Conservation (phyloP, 2,888 invertebrate genomes). For the Pemphredon lugubris region DNA sequence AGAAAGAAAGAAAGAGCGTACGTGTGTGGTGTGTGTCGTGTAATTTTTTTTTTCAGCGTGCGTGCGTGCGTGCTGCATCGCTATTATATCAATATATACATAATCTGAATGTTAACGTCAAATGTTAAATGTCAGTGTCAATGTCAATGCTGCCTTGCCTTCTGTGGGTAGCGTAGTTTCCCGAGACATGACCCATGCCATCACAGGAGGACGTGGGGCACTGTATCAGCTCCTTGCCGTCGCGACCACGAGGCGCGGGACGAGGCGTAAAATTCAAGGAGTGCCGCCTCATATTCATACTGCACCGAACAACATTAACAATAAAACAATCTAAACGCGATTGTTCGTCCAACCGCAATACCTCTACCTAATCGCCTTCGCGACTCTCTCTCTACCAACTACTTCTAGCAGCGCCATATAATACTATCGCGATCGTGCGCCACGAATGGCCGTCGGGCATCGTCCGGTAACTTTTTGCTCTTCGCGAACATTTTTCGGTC, state of each 20-base stretch:
- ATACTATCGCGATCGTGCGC: too few species aligned
- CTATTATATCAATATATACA: constrained; percentile 41
- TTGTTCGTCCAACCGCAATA: too few species aligned
- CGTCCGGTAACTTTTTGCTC: background rate
- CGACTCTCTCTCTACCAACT: constrained; percentile 5
- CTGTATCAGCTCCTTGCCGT: constrained; percentile 89
- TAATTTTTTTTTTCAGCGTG: too few species aligned
- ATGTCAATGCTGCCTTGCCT: constrained; percentile 86
- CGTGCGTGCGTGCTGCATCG: constrained; percentile 68
- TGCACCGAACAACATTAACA: constrained; percentile 69
- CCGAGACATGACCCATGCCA: constrained; percentile 93
- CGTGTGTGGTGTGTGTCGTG: too few species aligned
- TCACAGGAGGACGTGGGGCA: constrained; percentile 92
- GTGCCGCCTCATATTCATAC: constrained; percentile 79
- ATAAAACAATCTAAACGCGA: constrained; percentile 50
- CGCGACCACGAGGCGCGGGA: constrained; percentile 84
- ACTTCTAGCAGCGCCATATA: too few species aligned
- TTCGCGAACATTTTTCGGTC: background rate
- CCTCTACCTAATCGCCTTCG: too few species aligned
- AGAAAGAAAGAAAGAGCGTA: too few species aligned
- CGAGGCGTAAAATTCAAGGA: constrained; percentile 78
- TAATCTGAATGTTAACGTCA: constrained; percentile 39
- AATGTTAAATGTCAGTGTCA: constrained; percentile 66
- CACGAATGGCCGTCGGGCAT: too few species aligned
- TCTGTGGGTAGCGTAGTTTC: constrained; percentile 94